Conservation (phyloP, 2,113 vertebrate species). For the Oryzias woworae region DNA sequence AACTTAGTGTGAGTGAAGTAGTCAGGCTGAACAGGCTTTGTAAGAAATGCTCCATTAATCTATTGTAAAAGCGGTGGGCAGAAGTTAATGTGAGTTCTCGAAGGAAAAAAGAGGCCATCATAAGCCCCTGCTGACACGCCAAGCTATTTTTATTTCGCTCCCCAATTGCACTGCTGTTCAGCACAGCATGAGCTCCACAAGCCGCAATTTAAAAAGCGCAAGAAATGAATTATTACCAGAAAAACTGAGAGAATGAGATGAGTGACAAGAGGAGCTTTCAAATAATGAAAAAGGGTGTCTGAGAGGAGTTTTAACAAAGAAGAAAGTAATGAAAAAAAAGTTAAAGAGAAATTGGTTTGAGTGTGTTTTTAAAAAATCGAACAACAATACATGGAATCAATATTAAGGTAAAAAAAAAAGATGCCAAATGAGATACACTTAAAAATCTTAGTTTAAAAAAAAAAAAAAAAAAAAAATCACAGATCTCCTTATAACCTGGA, state of each 20-base stretch:
- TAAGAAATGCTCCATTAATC: conserved; percentile 31
- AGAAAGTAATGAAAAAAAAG: background rate
- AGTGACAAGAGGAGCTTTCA: conserved; percentile 2
- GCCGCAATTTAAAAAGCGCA: conserved; percentile 5
- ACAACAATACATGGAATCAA: background rate
- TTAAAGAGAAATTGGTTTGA: background rate
- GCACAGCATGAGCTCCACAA: conserved; percentile 51
- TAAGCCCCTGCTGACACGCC: conserved; percentile 66
- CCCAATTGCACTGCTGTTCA: conserved; percentile 46
- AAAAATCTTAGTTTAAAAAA: too few species aligned
- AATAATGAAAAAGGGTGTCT: background rate
- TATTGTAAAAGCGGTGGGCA: conserved; percentile 45
- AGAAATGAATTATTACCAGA: conserved; percentile 24
- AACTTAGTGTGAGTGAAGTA: conserved; percentile 7
- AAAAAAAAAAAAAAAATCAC: too few species aligned
- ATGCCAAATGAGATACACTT: too few species aligned
- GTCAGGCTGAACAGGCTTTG: conserved; percentile 28
- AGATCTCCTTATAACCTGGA: too few species aligned
- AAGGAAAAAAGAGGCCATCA: conserved; percentile 64
- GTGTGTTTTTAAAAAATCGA: background rate
- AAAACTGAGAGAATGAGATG: conserved; percentile 7
- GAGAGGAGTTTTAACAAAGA: conserved; percentile 4
- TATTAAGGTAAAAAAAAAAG: background rate
- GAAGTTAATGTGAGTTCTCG: conserved; percentile 56
- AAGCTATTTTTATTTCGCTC: conserved; percentile 71